A percentile compares a stretch with the other conserved stretches of the same genome.
These are phyloP conservation scores for Sminthurinus aureus DNA, from an alignment of 2,888 invertebrate species.

Conservation along the genomic window DNA sequence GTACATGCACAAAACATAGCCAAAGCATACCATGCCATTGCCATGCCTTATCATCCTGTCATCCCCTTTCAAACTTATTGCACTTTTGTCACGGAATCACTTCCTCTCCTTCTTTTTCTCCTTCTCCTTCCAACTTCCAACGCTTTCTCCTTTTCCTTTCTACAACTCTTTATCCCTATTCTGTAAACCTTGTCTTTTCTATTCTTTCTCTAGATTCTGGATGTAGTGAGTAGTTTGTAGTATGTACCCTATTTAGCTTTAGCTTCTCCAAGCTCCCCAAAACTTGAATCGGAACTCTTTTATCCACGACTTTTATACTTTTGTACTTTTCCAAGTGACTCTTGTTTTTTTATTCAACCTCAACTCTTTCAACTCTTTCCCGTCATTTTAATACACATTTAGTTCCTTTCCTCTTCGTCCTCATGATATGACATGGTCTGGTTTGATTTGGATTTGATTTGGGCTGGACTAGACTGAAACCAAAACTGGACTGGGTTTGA, in stretches of 20 bases:
- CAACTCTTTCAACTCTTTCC: not conserved
- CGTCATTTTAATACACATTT: not conserved
- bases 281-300: too few species aligned
- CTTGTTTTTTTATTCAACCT: not conserved
- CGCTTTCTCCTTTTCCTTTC: conserved; percentile 8
- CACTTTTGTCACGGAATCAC: conserved; percentile 40
- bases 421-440: not conserved
- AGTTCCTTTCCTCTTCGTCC: not conserved
- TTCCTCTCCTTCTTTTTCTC: conserved; percentile 20
- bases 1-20: conserved; percentile 12
- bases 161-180: not conserved
- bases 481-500: too few species aligned
- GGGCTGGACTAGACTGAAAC: too few species aligned
- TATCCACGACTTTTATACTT: too few species aligned
- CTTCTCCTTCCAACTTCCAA: conserved; percentile 4
- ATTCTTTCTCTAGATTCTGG: too few species aligned
- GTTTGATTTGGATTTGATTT: too few species aligned
- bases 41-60: conserved; percentile 41
- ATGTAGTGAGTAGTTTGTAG: not conserved
- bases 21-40: not conserved
- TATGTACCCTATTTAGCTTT: not conserved
- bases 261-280: too few species aligned
- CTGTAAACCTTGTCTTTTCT: not conserved
- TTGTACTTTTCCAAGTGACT: not conserved
- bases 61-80: conserved; percentile 33